Evolutionary conservation across 1,140 invertebrate species (phyloP), one percentile per base, ranked within the genome.

Genomic region (Neotoxoptera formosana): DNA sequence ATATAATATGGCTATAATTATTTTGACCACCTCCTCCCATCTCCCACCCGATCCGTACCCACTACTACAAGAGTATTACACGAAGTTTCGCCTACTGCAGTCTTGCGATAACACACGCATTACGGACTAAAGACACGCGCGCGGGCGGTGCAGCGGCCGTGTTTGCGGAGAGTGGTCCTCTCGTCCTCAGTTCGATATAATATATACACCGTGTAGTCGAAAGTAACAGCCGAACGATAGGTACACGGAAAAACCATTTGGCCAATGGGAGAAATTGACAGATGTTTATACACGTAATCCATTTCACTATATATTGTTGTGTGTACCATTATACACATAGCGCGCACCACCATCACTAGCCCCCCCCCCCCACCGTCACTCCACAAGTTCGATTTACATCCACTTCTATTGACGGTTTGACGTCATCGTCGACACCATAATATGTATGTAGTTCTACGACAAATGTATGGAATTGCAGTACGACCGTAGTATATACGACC

Each of bases 201-300:
- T 90, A 21, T 25, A 60, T 41, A 90, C 41, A 41, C 7, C 14
- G n/a, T 14, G 17, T 34, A 76, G 30, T 76, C 60, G n/a, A 89
- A 36, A 89, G 48, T 53, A 56, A 45, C 53, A 90, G 53, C 30
- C 89, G 89, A 90, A 45, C 41, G 89, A 90, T 90, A 90, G 81
- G 81, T 84, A 93, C 91, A 93, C 81, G 91, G 48, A 86, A 93
- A 93, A 36, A 93, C 91, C 91, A 93, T 93, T 93, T 93, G 81
- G 48, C 81, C 91, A n/a, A 84, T 86, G 91, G 36, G 81, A 93
- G 76, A 93, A 93, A 36, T 83, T 84, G 91, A 84, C 91, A 93
- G 76, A 93, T 93, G 91, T 86, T 93, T 86, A 45, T 86, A 53
- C 91, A 48, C 76, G 60, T 84, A 93, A 93, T 93, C 91, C 81